Percentiles rank a stretch among this genome's conserved stretches.
These are phyloP conservation scores for Eupithecia dodoneata DNA, from an alignment of 2,888 invertebrate genomes.

Conservation along the genomic window DNA sequence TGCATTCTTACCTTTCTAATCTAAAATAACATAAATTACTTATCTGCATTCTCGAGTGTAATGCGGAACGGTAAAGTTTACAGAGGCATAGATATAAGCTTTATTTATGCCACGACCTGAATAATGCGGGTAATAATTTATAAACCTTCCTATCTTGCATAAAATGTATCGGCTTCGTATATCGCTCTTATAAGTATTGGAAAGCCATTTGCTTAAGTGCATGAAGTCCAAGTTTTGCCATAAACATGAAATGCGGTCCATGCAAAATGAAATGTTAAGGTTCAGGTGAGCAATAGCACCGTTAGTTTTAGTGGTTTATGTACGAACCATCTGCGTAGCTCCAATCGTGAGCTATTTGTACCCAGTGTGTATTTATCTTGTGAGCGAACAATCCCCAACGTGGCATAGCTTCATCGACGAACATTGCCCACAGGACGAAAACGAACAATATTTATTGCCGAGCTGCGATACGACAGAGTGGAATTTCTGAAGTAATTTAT, in stretches of 20 bases:
- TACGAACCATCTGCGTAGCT: constrained; percentile 41
- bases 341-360: constrained; percentile 51
- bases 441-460: constrained; percentile 79
- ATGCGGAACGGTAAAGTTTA: constrained; percentile 36
- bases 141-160: constrained; percentile 65
- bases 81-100: constrained; percentile 38
- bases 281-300: constrained; percentile 60
- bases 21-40: not conserved
- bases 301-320: constrained; percentile 43
- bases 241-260: constrained; percentile 81
- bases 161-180: constrained; percentile 71
- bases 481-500: constrained; percentile 79
- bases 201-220: constrained; percentile 83
- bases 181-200: constrained; percentile 80
- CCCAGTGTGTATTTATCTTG: constrained; percentile 37
- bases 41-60: constrained; percentile 9
- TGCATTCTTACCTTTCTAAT: not conserved
- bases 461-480: constrained; percentile 69
- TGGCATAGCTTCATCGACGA: constrained; percentile 66
- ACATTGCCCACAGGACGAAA: constrained; percentile 74
- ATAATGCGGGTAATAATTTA: constrained; percentile 67
- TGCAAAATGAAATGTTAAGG: constrained; percentile 81
- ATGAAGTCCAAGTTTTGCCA: constrained; percentile 81
- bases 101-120: constrained; percentile 50
- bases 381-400: constrained; percentile 48